phyloP scores from a whole-genome alignment of 2,113 vertebrate species.

The Hippotragus niger region DNA sequence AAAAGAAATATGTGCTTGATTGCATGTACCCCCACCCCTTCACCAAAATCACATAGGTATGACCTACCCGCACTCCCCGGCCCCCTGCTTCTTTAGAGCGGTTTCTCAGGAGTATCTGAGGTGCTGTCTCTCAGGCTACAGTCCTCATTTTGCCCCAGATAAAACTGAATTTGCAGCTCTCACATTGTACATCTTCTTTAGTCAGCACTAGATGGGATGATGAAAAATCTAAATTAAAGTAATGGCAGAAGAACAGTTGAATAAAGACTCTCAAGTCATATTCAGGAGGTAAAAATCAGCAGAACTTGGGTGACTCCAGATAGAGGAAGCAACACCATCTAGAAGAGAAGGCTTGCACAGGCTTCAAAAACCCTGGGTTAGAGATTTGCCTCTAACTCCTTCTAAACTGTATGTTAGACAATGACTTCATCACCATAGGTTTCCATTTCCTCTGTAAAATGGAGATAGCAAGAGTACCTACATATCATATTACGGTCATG shows the following conservation, averaged over 20 bases:
- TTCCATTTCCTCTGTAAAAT: not conserved
- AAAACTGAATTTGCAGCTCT: not conserved
- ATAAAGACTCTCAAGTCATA: not conserved
- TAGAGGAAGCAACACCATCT: not conserved
- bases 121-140: not conserved
- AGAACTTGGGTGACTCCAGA: not conserved
- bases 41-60: not conserved
- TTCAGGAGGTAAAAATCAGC: not conserved
- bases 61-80: accelerated
- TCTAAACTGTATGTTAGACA: not conserved
- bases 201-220: not conserved
- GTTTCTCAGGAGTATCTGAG: not conserved
- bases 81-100: not conserved
- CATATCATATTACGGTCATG: not conserved
- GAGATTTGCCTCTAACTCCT: not conserved
- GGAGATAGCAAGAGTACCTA: not conserved
- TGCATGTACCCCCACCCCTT: not conserved
- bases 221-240: not conserved
- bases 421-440: not conserved
- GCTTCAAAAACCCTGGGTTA: not conserved
- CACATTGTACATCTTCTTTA: not conserved
- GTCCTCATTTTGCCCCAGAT: not conserved
- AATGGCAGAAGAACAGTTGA: not conserved
- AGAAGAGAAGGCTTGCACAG: not conserved
- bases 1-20: not conserved